Conservation (phyloP, 2,888 invertebrate genomes). For the Ptilodon capucinus region DNA sequence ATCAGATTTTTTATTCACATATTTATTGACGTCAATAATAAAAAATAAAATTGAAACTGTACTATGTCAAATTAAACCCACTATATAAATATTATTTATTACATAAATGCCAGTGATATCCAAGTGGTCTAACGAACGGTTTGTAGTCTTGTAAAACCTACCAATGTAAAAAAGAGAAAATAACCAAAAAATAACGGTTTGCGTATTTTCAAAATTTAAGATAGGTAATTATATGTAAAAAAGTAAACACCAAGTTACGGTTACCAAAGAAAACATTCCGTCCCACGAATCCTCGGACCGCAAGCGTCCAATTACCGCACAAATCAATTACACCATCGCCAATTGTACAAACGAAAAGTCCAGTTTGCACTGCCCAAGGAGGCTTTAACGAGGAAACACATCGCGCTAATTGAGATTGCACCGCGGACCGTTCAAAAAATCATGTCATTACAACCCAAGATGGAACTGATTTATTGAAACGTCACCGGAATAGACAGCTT, state of each 20-base stretch:
- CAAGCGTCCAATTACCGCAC: slow-evolving; percentile 10
- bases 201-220: neutral
- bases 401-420: slow-evolving; percentile 80
- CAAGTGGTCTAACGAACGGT: no score
- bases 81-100: no score
- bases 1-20: no score
- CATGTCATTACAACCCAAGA: slow-evolving; percentile 74
- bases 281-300: neutral
- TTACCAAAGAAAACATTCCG: slow-evolving; percentile 1
- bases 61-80: no score
- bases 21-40: no score
- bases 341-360: slow-evolving; percentile 59
- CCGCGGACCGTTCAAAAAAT: slow-evolving; percentile 69
- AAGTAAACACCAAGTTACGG: neutral
- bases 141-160: no score
- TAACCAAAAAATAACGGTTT: neutral
- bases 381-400: slow-evolving; percentile 80
- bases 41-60: neutral
- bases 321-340: slow-evolving; percentile 22
- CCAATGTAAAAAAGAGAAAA: no score
- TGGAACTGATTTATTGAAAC: slow-evolving; percentile 76
- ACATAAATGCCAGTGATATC: no score
- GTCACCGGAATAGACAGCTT: slow-evolving; percentile 66
- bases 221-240: neutral
- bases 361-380: slow-evolving; percentile 52